These are phyloP conservation scores for Brachypodius melanocephalos DNA, from an alignment of 2,113 vertebrate species.

Conservation along the genomic window DNA sequence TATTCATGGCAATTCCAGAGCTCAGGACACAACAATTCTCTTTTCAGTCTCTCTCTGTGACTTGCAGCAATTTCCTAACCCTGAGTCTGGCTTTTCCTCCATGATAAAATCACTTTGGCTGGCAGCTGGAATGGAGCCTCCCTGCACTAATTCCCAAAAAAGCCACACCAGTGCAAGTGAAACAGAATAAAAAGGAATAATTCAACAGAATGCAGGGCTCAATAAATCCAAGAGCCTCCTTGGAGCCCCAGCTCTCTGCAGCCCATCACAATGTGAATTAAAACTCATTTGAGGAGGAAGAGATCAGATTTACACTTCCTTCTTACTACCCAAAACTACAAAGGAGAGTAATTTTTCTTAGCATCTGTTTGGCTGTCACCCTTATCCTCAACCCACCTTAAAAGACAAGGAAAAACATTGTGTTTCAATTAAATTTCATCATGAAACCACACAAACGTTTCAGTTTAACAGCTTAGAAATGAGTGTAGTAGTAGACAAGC, in stretches of 20 bases:
- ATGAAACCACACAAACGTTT: background rate
- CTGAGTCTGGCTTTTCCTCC: background rate
- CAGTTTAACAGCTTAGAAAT: background rate
- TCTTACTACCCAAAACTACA: background rate
- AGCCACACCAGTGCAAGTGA: background rate
- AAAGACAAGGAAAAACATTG: background rate
- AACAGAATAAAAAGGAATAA: background rate
- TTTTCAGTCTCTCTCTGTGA: background rate
- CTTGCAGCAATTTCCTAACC: background rate
- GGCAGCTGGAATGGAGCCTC: background rate
- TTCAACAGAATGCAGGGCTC: background rate
- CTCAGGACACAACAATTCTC: background rate
- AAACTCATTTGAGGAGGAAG: background rate
- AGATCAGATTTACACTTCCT: background rate
- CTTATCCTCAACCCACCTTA: background rate
- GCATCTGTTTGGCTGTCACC: background rate
- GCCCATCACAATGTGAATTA: background rate
- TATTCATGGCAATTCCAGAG: rapidly evolving
- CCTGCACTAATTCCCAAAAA: background rate
- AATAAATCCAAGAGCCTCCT: background rate
- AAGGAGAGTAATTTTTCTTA: background rate
- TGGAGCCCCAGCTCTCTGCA: background rate
- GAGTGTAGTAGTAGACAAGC: background rate
- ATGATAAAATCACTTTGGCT: background rate
- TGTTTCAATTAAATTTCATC: background rate